These are phyloP conservation scores for Actias luna DNA, from an alignment of 2,888 invertebrate genomes.

Conservation along the genomic window DNA sequence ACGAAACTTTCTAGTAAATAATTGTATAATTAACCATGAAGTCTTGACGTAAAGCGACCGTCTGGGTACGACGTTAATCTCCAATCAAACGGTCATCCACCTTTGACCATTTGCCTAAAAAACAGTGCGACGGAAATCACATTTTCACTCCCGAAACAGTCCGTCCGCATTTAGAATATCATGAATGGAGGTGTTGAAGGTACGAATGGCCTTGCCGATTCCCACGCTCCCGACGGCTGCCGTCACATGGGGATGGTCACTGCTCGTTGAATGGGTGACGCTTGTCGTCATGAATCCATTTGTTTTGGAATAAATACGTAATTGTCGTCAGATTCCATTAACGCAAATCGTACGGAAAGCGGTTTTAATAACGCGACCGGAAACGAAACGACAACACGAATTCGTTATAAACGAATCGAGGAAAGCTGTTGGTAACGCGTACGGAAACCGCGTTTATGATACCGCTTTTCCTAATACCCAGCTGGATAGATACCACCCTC, in stretches of 20 bases:
- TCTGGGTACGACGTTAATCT: not conserved
- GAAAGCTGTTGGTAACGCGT: no score
- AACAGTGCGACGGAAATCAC: not conserved
- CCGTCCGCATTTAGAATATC: not conserved
- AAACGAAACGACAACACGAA: not conserved
- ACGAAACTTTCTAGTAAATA: no score
- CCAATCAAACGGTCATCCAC: conserved; percentile 3
- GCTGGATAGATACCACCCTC: no score
- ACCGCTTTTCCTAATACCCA: no score
- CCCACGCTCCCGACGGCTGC: not conserved
- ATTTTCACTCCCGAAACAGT: conserved; percentile 1
- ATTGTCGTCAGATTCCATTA: not conserved
- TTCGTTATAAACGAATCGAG: no score
- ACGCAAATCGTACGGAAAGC: not conserved
- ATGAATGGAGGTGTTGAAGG: conserved; percentile 10
- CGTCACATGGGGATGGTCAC: conserved; percentile 7
- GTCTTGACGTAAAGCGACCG: not conserved
- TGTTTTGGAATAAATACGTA: conserved; percentile 1
- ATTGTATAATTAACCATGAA: not conserved
- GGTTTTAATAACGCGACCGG: not conserved
- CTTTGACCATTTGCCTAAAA: not conserved
- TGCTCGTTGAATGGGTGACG: not conserved
- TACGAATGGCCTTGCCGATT: not conserved
- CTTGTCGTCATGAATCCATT: not conserved
- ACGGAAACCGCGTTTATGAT: no score